phyloP scores from a whole-genome alignment of 2,888 invertebrate species.

The Cryptus armator region DNA sequence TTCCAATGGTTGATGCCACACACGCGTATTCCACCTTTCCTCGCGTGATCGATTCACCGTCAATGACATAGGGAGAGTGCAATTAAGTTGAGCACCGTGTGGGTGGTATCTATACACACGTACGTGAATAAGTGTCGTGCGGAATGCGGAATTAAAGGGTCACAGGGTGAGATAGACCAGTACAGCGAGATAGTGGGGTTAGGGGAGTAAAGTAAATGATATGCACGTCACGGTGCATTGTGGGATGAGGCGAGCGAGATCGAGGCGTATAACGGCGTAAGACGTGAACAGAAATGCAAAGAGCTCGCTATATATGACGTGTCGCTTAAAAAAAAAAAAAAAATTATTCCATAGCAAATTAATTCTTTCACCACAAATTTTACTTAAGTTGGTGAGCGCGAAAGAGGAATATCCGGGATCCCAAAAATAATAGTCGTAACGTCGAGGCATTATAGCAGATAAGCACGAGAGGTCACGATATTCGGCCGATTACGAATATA shows the following conservation, averaged over 20 bases:
- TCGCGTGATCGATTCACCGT: slow-evolving; percentile 48
- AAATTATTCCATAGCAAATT: slow-evolving; percentile 48
- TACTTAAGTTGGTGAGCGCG: neutral
- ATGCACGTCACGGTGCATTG: slow-evolving; percentile 44
- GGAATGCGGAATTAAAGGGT: slow-evolving; percentile 69
- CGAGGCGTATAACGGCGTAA: slow-evolving; percentile 17
- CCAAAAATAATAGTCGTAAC: slow-evolving; percentile 3
- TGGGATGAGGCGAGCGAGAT: slow-evolving; percentile 4
- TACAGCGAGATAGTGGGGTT: slow-evolving; percentile 17
- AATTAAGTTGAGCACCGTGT: slow-evolving; percentile 59
- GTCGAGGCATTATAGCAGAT: slow-evolving; percentile 40
- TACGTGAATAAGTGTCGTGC: slow-evolving; percentile 61
- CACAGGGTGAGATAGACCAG: slow-evolving; percentile 31
- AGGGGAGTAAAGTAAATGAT: slow-evolving; percentile 44
- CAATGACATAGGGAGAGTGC: slow-evolving; percentile 46
- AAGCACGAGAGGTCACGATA: slow-evolving; percentile 60
- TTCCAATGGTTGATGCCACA: slow-evolving; percentile 33
- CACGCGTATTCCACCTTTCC: neutral
- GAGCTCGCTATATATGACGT: slow-evolving; percentile 53
- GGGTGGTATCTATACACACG: slow-evolving; percentile 6
- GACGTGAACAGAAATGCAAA: slow-evolving; percentile 40
- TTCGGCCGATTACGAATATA: slow-evolving; percentile 43
- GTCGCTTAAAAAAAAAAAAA: slow-evolving; percentile 44
- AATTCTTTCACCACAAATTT: neutral
- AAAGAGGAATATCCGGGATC: neutral